Evolutionary conservation across 2,797 vertebrate genomes (phyloP).

Genomic region (Glossophaga mutica): DNA sequence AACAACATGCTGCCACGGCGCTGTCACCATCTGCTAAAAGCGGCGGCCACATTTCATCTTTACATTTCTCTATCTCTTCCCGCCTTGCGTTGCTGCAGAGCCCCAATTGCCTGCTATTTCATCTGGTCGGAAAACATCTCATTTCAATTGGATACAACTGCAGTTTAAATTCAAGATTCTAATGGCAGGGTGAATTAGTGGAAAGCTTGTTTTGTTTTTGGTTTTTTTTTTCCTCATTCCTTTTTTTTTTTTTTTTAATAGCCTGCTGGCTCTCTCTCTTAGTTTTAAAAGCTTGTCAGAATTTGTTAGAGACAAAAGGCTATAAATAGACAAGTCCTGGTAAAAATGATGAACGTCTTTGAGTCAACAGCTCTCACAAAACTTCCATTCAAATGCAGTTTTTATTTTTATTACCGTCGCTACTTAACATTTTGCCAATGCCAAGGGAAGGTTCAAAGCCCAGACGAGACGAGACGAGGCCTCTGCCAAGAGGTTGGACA

Average conservation of each 20-base stretch:
- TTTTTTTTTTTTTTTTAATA: conserved; percentile 36
- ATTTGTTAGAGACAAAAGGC: conserved; percentile 60
- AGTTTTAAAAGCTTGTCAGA: conserved; percentile 53
- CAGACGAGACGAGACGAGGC: neutral
- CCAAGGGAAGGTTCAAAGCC: neutral
- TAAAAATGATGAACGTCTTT: conserved; percentile 64
- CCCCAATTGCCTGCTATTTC: conserved; percentile 68
- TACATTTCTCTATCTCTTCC: conserved; percentile 69
- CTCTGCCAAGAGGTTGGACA: conserved; percentile 27
- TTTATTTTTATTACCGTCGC: conserved; percentile 42
- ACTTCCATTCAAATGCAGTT: conserved; percentile 35
- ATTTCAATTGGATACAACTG: conserved; percentile 71
- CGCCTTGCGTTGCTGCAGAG: conserved; percentile 58
- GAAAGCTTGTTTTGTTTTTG: neutral
- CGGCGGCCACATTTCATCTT: conserved; percentile 79
- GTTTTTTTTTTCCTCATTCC: neutral
- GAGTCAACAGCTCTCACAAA: conserved; percentile 58
- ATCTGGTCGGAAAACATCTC: conserved; percentile 70
- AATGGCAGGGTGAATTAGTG: conserved; percentile 66
- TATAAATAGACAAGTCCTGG: conserved; percentile 57
- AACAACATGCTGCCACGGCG: conserved; percentile 78
- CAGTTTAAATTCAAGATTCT: conserved; percentile 68
- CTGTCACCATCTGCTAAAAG: conserved; percentile 85
- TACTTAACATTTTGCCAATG: conserved; percentile 34
- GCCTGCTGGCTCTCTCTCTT: neutral